Base-by-base conservation (phyloP, 1,140 invertebrate species). In the Megalopta genalis region DNA sequence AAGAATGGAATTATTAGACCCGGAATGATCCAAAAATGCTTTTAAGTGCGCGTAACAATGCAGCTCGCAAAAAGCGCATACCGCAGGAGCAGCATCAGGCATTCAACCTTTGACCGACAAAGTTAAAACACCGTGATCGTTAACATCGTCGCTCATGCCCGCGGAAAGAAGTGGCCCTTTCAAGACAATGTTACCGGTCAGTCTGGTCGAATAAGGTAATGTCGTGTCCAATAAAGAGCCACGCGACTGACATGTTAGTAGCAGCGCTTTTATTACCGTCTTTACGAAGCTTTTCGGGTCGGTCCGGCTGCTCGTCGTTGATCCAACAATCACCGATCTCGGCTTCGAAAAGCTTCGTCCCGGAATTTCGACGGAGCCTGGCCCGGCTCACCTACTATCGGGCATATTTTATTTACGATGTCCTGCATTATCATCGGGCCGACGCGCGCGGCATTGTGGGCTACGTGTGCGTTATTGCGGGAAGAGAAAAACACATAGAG, bases 371-470 rank as follows among this genome's bases (percentile, higher is more conserved):
- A 81, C 69, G 46, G 63, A 46, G 37, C 60, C 1, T 1, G 32
- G 32, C 59, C 49, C 39, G n/a, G 39, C 67, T 54, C 79, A 46
- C 66, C 46, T 46, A 63, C 39, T 75, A 78, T 64, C 85, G 27
- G 32, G 46, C 75, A 64, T 86, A 86, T 86, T 86, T 86, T 80
- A 86, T 86, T 83, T 74, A 72, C 59, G 72, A 77, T 86, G 74
- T 76, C 69, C 65, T 46, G 81, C 81, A 86, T 86, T 86, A 86
- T 85, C 77, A 70, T 85, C 73, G 80, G 46, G 14, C 79, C 57
- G 64, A 59, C 32, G 32, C 77, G 60, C 65, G 54, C 70, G 73
- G 74, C 74, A 77, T 82, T 84, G 73, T 69, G 37, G 67, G 12
- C 59, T 76, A 71, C 72, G 77, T 83, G 81, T 68, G 65, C 66